phyloP scores from a whole-genome alignment of 2,888 invertebrate genomes.

The Andrena praecox region DNA sequence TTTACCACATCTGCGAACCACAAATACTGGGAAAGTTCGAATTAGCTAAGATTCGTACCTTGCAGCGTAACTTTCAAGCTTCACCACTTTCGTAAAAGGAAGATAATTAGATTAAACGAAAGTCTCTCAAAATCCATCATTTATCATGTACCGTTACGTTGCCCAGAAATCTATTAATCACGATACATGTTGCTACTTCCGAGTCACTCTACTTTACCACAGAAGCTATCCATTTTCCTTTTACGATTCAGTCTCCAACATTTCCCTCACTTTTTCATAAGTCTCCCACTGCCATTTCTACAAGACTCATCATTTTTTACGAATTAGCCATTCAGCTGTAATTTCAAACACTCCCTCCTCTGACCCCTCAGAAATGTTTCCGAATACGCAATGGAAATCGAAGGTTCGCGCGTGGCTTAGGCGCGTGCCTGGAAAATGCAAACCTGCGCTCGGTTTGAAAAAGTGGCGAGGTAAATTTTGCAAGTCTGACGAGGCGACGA shows the following conservation, averaged over 20 bases:
- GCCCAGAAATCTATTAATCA: conserved; percentile 42
- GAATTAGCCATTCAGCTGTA: background rate
- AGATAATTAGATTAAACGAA: conserved; percentile 45
- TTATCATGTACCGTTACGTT: conserved; percentile 30
- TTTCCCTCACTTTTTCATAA: background rate
- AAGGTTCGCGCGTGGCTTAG: background rate
- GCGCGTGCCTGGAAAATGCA: background rate
- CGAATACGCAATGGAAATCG: background rate
- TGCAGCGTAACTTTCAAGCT: background rate
- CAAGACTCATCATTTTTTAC: background rate
- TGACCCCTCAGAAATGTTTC: background rate
- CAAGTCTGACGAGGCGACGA: background rate
- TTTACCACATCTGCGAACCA: background rate
- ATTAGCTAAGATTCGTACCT: background rate
- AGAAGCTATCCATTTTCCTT: background rate
- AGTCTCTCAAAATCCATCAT: conserved; percentile 40
- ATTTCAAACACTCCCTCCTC: background rate
- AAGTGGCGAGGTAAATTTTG: background rate
- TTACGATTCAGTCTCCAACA: background rate
- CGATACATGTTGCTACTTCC: conserved; percentile 26
- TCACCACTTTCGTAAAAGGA: background rate
- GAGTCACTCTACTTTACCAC: conserved; percentile 14
- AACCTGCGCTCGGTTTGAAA: background rate
- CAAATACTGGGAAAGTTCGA: background rate
- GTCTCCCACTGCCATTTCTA: background rate